Percentiles rank a stretch among this genome's conserved stretches.
Evolutionary conservation across 2,888 invertebrate species (phyloP).

Genomic region (Agrilus cyanescens): DNA sequence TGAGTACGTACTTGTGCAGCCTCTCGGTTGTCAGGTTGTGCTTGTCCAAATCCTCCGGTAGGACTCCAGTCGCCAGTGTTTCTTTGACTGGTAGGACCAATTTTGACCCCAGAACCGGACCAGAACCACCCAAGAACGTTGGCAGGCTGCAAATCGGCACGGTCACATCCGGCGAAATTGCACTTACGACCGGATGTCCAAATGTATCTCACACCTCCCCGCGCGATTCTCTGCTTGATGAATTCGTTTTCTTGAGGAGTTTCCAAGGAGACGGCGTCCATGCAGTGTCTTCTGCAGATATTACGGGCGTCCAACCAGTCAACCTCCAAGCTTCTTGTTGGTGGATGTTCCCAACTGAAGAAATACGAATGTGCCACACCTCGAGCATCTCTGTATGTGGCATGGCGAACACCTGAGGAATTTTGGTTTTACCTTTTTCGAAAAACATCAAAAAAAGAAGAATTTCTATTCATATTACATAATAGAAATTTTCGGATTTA

Average conservation of each 20-base stretch:
- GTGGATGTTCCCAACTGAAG: constrained; percentile 85
- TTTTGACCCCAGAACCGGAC: constrained; percentile 86
- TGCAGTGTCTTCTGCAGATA: constrained; percentile 83
- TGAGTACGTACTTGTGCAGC: constrained; percentile 59
- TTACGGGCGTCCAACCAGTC: constrained; percentile 87
- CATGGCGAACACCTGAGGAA: constrained; percentile 67
- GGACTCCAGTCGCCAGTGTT: constrained; percentile 85
- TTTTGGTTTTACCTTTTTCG: too few species aligned
- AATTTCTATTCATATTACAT: too few species aligned
- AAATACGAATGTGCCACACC: constrained; percentile 85
- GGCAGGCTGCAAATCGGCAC: constrained; percentile 71
- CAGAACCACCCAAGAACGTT: constrained; percentile 88
- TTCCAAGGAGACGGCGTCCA: constrained; percentile 86
- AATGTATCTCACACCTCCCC: constrained; percentile 69
- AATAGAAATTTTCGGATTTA: too few species aligned
- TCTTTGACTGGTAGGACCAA: constrained; percentile 76
- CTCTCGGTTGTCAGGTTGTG: constrained; percentile 84
- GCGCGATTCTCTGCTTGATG: constrained; percentile 72
- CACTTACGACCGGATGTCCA: constrained; percentile 90
- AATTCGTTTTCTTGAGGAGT: constrained; percentile 88
- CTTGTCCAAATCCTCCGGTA: constrained; percentile 78
- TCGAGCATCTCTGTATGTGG: constrained; percentile 76
- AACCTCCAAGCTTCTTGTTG: constrained; percentile 71
- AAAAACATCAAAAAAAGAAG: too few species aligned
- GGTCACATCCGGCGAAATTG: constrained; percentile 82